These are phyloP conservation scores for Cyrtorhinus lividipennis DNA, from an alignment of 1,140 invertebrate genomes.

Conservation along the genomic window DNA sequence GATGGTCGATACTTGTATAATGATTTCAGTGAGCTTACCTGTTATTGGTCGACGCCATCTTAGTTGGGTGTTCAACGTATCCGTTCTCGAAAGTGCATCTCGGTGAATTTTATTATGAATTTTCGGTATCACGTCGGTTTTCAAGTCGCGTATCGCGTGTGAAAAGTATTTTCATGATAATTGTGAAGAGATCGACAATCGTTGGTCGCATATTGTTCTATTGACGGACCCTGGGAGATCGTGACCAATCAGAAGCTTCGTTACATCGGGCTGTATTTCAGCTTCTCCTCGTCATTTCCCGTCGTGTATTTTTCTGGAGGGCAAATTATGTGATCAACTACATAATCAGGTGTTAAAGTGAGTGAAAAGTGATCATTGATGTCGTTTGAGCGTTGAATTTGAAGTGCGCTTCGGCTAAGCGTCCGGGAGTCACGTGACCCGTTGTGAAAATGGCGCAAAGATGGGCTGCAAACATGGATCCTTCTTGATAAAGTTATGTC, in stretches of 20 bases:
- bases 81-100: no score
- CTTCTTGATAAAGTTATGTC: slow-evolving; percentile 39
- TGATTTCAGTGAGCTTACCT: slow-evolving; percentile 5
- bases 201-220: slow-evolving; percentile 6
- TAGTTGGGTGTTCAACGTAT: slow-evolving; percentile 13
- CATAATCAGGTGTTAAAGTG: neutral
- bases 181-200: no score
- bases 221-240: slow-evolving; percentile 19
- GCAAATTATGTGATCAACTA: neutral
- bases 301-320: slow-evolving; percentile 23
- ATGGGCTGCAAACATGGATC: slow-evolving; percentile 38
- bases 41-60: slow-evolving; percentile 21
- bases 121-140: no score
- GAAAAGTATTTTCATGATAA: no score
- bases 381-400: slow-evolving; percentile 27
- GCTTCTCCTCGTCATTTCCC: slow-evolving; percentile 19
- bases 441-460: slow-evolving; percentile 42
- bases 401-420: no score
- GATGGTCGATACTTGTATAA: neutral
- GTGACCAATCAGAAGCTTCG: slow-evolving; percentile 21
- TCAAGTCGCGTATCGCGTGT: no score
- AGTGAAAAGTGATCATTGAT: slow-evolving; percentile 27
- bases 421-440: slow-evolving; percentile 39
- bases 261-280: slow-evolving; percentile 17
- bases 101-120: no score